Evolutionary conservation across 1,140 invertebrate genomes (phyloP), one percentile per base, ranked within the genome.

Genomic region (Choristoneura fumiferana): DNA sequence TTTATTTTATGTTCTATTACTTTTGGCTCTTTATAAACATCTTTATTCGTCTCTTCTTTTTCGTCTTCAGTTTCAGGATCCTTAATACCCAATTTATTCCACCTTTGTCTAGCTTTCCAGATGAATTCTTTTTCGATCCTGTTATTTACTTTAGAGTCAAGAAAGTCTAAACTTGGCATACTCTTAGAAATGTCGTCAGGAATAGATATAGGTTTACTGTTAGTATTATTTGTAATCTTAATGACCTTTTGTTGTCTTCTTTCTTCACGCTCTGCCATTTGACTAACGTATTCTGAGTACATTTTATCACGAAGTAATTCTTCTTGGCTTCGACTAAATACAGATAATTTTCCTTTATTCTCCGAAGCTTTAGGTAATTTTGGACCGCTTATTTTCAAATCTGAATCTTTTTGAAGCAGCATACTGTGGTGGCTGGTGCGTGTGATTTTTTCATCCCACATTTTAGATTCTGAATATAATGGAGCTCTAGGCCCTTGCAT

Each of bases 261-360:
- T 72, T 96, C 92, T 64, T 94, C 92, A n/a, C 95, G 91, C 81
- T 95, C 94, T 0, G 93, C 91, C 53, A 96, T 93, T 87, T 95
- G 94, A 69, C 91, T 89, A 76, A 95, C 92, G 81, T 95, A 96
- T 81, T 96, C 95, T 60, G 94, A 91, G 74, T 95, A 96, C 95
- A 96, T 96, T 76, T 92, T 91, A 61, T 94, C 92, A 6, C 94
- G 91, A 14, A 78, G 67, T 72, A 95, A 92, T 35, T 91, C 91
- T 81, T 96, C 95, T 82, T 90, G 43, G 89, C 89, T 63, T 84
- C 84, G 62, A 89, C 80, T 84, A 85, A 55, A 89, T 63, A 66
- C 62, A 8, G 81, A 77, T 33, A 75, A 53, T 65, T 78, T 80
- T 58, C 54, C 59, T 55, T 67, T 68, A 64, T 59, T 60, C 60